Percentiles rank a stretch among this genome's conserved stretches.
Evolutionary conservation across 2,113 vertebrate genomes (phyloP).

Genomic region (Ornithorhynchus anatinus): DNA sequence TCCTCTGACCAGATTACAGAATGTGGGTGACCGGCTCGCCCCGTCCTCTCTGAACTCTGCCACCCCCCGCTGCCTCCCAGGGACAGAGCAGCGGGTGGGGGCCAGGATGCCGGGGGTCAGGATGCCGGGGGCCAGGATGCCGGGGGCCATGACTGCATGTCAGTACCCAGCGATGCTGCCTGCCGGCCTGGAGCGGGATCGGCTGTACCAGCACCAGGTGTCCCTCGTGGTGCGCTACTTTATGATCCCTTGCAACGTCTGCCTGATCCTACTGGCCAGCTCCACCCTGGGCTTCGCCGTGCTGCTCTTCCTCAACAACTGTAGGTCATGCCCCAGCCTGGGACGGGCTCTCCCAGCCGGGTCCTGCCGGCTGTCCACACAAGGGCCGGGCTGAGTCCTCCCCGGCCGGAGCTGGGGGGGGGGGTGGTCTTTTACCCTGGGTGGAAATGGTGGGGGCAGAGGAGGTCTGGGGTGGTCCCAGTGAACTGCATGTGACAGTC

Average conservation of each 20-base stretch:
- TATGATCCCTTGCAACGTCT: slow-evolving; percentile 98
- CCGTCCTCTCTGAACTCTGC: no score
- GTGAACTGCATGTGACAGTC: no score
- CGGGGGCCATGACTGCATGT: slow-evolving; percentile 85
- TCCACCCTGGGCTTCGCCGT: slow-evolving; percentile 91
- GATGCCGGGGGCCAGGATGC: neutral
- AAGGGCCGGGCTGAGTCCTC: no score
- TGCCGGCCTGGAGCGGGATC: slow-evolving; percentile 76
- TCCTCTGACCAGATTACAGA: no score
- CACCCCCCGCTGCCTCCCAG: no score
- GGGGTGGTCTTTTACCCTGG: neutral
- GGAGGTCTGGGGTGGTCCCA: no score
- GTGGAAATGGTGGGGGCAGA: neutral
- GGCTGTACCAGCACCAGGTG: slow-evolving; percentile 89
- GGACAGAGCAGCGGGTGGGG: slow-evolving; percentile 30
- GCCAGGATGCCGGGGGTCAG: neutral
- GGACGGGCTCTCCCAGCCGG: neutral
- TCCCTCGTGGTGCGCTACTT: slow-evolving; percentile 95
- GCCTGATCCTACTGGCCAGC: slow-evolving; percentile 93
- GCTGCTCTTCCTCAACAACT: slow-evolving; percentile 96
- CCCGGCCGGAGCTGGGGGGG: neutral
- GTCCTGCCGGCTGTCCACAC: neutral
- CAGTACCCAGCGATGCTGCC: slow-evolving; percentile 78
- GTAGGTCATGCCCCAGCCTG: slow-evolving; percentile 88
- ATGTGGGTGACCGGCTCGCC: no score